Percentiles rank a stretch among this genome's conserved stretches.
Conservation (phyloP, 2,797 vertebrate species). For the Pantherophis alleghaniensis region DNA sequence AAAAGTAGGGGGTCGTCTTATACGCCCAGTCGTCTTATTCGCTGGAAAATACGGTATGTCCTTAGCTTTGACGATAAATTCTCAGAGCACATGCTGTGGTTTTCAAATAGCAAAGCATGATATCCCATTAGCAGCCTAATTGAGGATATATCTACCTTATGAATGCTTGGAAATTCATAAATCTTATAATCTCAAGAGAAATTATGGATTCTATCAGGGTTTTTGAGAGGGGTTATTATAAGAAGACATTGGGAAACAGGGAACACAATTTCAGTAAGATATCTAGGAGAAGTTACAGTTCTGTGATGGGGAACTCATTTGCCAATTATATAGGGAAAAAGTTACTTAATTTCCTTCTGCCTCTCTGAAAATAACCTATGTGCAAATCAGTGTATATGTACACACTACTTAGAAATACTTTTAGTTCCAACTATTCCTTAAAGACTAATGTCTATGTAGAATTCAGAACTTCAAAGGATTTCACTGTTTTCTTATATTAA, state of each 20-base stretch:
- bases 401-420: background rate
- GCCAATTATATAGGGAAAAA: conserved; percentile 30
- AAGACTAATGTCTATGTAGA: background rate
- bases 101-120: background rate
- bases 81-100: background rate
- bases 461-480: background rate
- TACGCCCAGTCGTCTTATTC: too few species aligned
- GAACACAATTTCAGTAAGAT: background rate
- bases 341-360: background rate
- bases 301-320: background rate
- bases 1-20: too few species aligned
- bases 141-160: background rate
- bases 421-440: background rate
- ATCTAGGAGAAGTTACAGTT: background rate
- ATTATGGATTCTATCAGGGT: background rate
- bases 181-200: background rate
- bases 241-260: background rate
- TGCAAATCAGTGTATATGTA: background rate
- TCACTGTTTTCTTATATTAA: background rate
- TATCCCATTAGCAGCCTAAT: background rate
- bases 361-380: background rate
- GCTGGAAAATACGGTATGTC: background rate
- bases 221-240: background rate
- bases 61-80: background rate
- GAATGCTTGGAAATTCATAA: conserved; percentile 8